phyloP scores from a whole-genome alignment of 2,113 vertebrate genomes.

The Pangasianodon hypophthalmus region DNA sequence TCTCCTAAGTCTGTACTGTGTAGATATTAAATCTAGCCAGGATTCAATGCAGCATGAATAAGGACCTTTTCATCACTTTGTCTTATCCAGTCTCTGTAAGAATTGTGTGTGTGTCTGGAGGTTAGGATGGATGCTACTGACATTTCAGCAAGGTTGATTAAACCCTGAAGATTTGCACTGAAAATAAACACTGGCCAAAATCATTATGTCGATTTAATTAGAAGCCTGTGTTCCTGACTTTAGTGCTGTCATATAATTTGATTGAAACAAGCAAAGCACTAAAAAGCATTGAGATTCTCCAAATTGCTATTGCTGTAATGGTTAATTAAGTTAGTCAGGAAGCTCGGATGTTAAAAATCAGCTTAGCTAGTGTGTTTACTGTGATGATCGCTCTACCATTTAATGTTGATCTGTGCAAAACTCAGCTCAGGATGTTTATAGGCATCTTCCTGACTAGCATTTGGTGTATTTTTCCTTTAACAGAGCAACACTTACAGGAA shows the following conservation, averaged over 20 bases:
- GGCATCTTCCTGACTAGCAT: neutral
- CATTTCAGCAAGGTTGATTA: constrained; percentile 54
- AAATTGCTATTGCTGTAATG: constrained; percentile 45
- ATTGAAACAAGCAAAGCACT: constrained; percentile 55
- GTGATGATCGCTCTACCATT: neutral
- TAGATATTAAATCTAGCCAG: constrained; percentile 38
- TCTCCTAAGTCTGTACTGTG: constrained; percentile 31
- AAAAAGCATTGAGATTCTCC: constrained; percentile 38
- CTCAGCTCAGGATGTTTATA: neutral
- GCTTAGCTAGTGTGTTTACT: neutral
- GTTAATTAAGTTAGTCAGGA: constrained; percentile 50
- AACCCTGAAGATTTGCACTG: constrained; percentile 40
- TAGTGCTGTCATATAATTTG: constrained; percentile 56
- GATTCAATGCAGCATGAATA: constrained; percentile 49
- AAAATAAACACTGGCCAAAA: constrained; percentile 49
- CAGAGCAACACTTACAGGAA: neutral
- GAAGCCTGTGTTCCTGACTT: constrained; percentile 50
- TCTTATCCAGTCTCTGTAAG: neutral
- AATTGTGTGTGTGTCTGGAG: neutral
- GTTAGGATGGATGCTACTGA: constrained; percentile 47
- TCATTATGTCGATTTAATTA: constrained; percentile 58
- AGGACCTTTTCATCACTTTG: neutral
- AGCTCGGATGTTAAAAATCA: neutral
- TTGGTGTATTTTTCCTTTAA: neutral
- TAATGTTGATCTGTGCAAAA: too few relatives aligned